A percentile compares a stretch with the other conserved stretches of the same genome.
These are phyloP conservation scores for Aspidoscelis tigris DNA, from an alignment of 2,113 vertebrate species.

Conservation along the genomic window DNA sequence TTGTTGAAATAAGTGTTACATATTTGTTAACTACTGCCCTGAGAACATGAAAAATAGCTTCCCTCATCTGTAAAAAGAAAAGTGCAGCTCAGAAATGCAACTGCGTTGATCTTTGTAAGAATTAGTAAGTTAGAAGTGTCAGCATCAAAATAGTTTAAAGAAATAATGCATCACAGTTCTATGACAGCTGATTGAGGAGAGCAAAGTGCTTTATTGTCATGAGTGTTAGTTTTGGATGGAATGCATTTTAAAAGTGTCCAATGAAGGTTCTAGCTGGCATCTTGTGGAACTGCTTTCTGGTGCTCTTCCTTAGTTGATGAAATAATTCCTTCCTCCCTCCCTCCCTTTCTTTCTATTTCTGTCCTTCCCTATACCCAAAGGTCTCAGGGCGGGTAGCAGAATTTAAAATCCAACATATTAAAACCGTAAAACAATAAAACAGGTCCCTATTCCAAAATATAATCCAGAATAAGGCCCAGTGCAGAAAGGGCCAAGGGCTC, in stretches of 20 bases:
- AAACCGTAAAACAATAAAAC: slow-evolving; percentile 32
- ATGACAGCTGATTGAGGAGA: slow-evolving; percentile 44
- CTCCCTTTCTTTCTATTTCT: too few species aligned
- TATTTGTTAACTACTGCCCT: slow-evolving; percentile 29
- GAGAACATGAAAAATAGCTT: neutral
- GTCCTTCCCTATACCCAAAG: too few species aligned
- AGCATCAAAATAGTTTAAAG: slow-evolving; percentile 53
- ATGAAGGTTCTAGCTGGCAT: neutral
- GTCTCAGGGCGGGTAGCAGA: too few species aligned
- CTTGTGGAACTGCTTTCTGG: slow-evolving; percentile 26
- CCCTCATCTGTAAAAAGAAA: slow-evolving; percentile 45
- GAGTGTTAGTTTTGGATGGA: slow-evolving; percentile 33
- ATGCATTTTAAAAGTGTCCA: neutral
- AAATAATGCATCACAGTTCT: slow-evolving; percentile 37
- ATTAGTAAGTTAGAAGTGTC: slow-evolving; percentile 28
- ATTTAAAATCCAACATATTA: slow-evolving; percentile 52
- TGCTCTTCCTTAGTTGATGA: too few species aligned
- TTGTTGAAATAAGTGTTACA: rapidly evolving
- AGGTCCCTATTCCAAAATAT: too few species aligned
- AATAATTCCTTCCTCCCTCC: too few species aligned
- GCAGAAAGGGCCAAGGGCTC: too few species aligned
- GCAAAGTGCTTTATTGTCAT: slow-evolving; percentile 43
- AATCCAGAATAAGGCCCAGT: too few species aligned
- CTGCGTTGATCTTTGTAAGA: slow-evolving; percentile 26
- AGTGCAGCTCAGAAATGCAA: neutral